A percentile compares a stretch with the other conserved stretches of the same genome.
Evolutionary conservation across 2,888 invertebrate species (phyloP).

Genomic region (Drosophila testacea): DNA sequence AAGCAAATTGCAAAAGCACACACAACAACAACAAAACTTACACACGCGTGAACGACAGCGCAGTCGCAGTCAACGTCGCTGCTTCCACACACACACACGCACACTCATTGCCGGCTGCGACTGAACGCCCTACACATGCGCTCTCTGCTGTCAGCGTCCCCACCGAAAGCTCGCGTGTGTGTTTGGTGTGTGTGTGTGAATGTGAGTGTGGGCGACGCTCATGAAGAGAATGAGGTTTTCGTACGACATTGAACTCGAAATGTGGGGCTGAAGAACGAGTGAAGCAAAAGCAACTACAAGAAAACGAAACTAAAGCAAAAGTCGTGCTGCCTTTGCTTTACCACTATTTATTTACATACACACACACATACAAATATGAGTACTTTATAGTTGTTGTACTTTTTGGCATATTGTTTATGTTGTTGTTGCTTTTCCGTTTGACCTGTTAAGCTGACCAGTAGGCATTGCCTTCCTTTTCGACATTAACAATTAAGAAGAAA

Average conservation of each 20-base stretch:
- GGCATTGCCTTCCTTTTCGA: slow-evolving; percentile 45
- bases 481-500: slow-evolving; percentile 35
- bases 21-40: slow-evolving; percentile 34
- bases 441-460: slow-evolving; percentile 14
- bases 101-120: slow-evolving; percentile 34
- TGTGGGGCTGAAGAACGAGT: slow-evolving; percentile 62
- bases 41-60: slow-evolving; percentile 51
- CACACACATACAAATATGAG: background rate
- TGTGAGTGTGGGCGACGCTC: slow-evolving; percentile 60
- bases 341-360: slow-evolving; percentile 17
- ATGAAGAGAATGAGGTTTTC: slow-evolving; percentile 78
- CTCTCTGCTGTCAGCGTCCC: slow-evolving; percentile 22
- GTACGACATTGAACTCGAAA: slow-evolving; percentile 83
- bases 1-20: slow-evolving; percentile 34
- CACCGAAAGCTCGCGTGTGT: slow-evolving; percentile 14
- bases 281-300: slow-evolving; percentile 37
- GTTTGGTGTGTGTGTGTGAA: slow-evolving; percentile 10
- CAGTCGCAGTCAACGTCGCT: slow-evolving; percentile 14
- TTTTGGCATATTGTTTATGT: slow-evolving; percentile 24
- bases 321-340: slow-evolving; percentile 58
- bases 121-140: slow-evolving; percentile 73
- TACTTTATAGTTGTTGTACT: slow-evolving; percentile 5
- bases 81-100: slow-evolving; percentile 1
- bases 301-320: slow-evolving; percentile 58
- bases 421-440: slow-evolving; percentile 22